A percentile compares a stretch with the other conserved stretches of the same genome.
These are phyloP conservation scores for Sylvilagus bachmani DNA, from an alignment of 2,113 vertebrate genomes.

Conservation along the genomic window DNA sequence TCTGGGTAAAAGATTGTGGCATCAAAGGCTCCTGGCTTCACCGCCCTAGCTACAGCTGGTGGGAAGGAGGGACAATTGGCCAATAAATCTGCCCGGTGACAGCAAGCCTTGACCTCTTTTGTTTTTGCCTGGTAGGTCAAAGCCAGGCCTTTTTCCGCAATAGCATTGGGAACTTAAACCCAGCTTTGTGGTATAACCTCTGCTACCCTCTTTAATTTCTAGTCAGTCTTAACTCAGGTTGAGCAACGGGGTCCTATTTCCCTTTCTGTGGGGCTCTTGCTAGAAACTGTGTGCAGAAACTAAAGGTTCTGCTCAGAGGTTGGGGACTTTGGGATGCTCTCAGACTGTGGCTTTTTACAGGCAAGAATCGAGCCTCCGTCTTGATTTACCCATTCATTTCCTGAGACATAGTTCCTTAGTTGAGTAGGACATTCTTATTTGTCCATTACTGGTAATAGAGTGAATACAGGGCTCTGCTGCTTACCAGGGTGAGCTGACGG, in stretches of 20 bases:
- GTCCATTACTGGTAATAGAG: not conserved
- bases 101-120: not conserved
- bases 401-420: not conserved
- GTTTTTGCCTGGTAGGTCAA: not conserved
- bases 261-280: not conserved
- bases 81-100: not conserved
- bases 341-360: not conserved
- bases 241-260: conserved; percentile 17
- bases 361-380: conserved; percentile 2
- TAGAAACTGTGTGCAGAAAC: not conserved
- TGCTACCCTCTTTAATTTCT: not conserved
- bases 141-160: not conserved
- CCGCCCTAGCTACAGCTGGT: not conserved
- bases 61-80: not conserved
- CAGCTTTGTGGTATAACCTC: not conserved
- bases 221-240: not conserved
- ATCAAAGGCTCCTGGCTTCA: not conserved
- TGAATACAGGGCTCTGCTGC: not conserved
- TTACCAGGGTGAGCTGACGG: conserved; percentile 38
- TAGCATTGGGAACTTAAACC: not conserved
- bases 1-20: conserved; percentile 12
- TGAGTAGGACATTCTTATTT: conserved; percentile 38
- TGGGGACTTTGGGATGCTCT: too few relatives aligned
- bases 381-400: conserved; percentile 36
- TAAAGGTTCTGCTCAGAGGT: not conserved